These are phyloP conservation scores for Drosophila birchii DNA, from an alignment of 2,888 invertebrate genomes.

Conservation along the genomic window DNA sequence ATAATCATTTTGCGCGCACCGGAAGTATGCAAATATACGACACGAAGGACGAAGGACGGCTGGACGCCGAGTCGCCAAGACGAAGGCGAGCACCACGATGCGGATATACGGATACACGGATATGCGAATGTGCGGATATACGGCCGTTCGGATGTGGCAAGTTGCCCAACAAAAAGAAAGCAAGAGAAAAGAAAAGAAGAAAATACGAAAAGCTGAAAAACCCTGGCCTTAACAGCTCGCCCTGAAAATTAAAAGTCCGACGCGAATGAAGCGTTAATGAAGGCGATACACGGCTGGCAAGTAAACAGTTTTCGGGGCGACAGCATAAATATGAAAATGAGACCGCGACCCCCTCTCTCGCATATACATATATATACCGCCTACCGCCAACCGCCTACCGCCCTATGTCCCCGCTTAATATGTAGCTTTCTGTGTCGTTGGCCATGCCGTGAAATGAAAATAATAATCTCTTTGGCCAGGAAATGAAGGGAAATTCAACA, in stretches of 20 bases:
- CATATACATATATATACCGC: background rate
- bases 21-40: constrained; percentile 80
- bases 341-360: background rate
- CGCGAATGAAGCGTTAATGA: constrained; percentile 76
- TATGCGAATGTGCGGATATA: constrained; percentile 49
- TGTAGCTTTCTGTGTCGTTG: constrained; percentile 53
- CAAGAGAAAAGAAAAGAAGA: background rate
- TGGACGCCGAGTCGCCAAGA: constrained; percentile 14
- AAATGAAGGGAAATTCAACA: constrained; percentile 81
- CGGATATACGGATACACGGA: constrained; percentile 27
- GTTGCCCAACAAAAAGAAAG: constrained; percentile 30
- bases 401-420: constrained; percentile 41
- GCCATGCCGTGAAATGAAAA: constrained; percentile 63
- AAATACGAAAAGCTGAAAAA: constrained; percentile 13
- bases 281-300: constrained; percentile 52
- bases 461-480: constrained; percentile 77
- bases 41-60: constrained; percentile 30
- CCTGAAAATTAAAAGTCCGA: constrained; percentile 60
- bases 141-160: constrained; percentile 49
- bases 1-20: constrained; percentile 78
- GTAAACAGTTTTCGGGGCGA: constrained; percentile 57
- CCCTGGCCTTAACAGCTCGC: constrained; percentile 50
- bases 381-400: background rate
- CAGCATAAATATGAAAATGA: constrained; percentile 58
- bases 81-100: constrained; percentile 41